A percentile compares a stretch with the other conserved stretches of the same genome.
phyloP scores from a whole-genome alignment of 2,113 vertebrate species.

The Podarcis muralis region DNA sequence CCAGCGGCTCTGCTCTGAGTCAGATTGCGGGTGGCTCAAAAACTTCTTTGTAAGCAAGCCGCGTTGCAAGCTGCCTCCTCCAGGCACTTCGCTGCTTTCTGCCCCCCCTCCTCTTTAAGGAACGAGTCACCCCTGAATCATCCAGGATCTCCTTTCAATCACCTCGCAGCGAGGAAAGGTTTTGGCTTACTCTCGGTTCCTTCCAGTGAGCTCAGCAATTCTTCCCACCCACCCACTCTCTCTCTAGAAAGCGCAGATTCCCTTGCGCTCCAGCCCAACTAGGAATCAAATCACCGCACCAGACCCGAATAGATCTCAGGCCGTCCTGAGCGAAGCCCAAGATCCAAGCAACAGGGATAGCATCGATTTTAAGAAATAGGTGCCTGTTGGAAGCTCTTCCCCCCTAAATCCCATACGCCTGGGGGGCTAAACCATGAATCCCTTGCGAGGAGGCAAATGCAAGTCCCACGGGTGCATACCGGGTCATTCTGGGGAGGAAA shows the following conservation, averaged over 20 bases:
- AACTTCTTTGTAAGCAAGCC: neutral
- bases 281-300: neutral
- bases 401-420: too few relatives aligned
- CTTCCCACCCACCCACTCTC: neutral
- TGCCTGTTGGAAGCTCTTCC: too few relatives aligned
- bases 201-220: neutral
- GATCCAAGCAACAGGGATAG: neutral
- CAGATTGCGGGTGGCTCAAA: neutral
- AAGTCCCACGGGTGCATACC: neutral
- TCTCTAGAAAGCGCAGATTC: neutral
- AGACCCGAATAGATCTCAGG: neutral
- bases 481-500: neutral
- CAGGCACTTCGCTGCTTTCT: slow-evolving; percentile 19
- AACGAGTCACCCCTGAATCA: slow-evolving; percentile 18
- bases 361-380: neutral
- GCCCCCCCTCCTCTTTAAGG: neutral
- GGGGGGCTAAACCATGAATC: neutral
- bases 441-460: neutral
- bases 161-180: neutral
- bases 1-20: neutral
- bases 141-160: slow-evolving; percentile 18
- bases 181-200: neutral
- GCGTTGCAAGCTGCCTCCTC: neutral
- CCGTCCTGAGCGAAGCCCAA: neutral
- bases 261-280: neutral